phyloP scores from a whole-genome alignment of 2,113 vertebrate species.

The Gadus macrocephalus region DNA sequence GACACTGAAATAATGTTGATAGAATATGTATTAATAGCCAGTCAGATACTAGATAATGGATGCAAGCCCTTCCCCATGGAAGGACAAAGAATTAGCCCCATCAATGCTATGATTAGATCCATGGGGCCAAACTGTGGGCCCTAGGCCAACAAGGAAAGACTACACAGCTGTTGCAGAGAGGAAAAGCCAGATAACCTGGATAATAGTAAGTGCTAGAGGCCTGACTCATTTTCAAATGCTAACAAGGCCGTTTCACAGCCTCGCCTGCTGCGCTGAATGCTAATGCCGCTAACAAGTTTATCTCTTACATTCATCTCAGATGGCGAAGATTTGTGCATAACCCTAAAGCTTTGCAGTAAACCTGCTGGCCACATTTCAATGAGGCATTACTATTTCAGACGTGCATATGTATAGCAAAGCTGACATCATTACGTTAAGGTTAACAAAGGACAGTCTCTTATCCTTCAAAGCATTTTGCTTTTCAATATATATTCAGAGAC shows the following conservation, averaged over 20 bases:
- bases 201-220: slow-evolving; percentile 58
- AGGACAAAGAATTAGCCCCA: slow-evolving; percentile 35
- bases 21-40: neutral
- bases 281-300: slow-evolving; percentile 65
- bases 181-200: slow-evolving; percentile 52
- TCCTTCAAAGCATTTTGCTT: slow-evolving; percentile 40
- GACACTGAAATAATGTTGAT: too few relatives aligned
- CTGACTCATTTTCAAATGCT: slow-evolving; percentile 63
- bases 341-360: slow-evolving; percentile 36
- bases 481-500: slow-evolving; percentile 46
- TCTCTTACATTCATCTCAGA: slow-evolving; percentile 60
- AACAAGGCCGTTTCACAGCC: slow-evolving; percentile 64
- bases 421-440: slow-evolving; percentile 60
- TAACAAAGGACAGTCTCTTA: slow-evolving; percentile 42
- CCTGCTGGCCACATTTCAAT: slow-evolving; percentile 59
- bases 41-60: too few relatives aligned
- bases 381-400: slow-evolving; percentile 59
- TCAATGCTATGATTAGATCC: slow-evolving; percentile 58
- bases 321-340: slow-evolving; percentile 13
- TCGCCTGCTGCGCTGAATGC: slow-evolving; percentile 43
- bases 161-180: slow-evolving; percentile 51
- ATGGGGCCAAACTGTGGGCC: slow-evolving; percentile 18
- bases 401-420: slow-evolving; percentile 31
- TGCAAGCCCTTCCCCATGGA: too few relatives aligned
- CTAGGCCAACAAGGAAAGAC: slow-evolving; percentile 37